Base-by-base conservation (phyloP, 37 sponge, comb jelly and placozoan genomes). In the Spongia lamella region DNA sequence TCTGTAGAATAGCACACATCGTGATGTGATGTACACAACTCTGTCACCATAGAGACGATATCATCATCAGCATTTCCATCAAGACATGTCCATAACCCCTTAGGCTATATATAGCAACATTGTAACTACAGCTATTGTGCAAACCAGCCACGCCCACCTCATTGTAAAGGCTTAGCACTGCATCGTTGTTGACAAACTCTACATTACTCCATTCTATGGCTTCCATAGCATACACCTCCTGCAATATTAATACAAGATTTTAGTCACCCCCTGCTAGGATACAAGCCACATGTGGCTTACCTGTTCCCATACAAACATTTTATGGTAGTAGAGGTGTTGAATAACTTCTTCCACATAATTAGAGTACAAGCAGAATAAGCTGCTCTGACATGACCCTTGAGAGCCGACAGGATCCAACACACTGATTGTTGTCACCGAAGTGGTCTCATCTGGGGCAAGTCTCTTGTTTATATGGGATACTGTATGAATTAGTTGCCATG, bases 271-370 rank as follows among this genome's bases (percentile, higher is more conserved):
- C 14, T 43, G 17, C 11, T 56, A 59, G 38, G 38, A 70, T 19
- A 7, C 14, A 15, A 57, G 59, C 59, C 13, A 11, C 29, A 16
- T 13, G n/a, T n/a, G n/a, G n/a, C 63, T 19, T 38, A 73, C 82
- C 73, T 81, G 82, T 24, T 81, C 82, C 82, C 82, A 81, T 13
- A 52, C 66, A 53, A 73, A 81, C 19, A 61, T 29, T 56, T 73
- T 51, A 19, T 32, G 31, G 27, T 73, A 81, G 64, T 81, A 73
- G 16, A 81, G 37, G 58, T 81, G 72, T 29, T 73, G 74, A 29
- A 81, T 54, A 7, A 53, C 35, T 20, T 81, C 82, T 1, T 51
- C 32, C 22, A 40, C 29, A 26, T 81, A 81, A 2, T 39, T 30
- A 0, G n/a, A 2, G 25, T 63, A 1, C 66, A 81, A 22, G 33